Conservation (phyloP, 2,888 invertebrate species). For the Chironomus tentans region DNA sequence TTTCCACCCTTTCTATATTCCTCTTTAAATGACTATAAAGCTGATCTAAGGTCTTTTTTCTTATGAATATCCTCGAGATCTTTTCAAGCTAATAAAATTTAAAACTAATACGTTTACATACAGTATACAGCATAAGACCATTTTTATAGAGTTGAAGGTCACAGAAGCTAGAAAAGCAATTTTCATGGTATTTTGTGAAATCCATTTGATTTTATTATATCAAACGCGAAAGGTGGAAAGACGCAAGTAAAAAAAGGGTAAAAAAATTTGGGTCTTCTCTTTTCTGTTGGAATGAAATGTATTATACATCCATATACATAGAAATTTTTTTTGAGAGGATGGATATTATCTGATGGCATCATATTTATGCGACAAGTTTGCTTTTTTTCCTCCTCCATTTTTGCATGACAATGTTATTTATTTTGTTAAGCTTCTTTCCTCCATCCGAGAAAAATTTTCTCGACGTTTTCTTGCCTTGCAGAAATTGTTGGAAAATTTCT, state of each 20-base stretch:
- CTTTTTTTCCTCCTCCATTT: background rate
- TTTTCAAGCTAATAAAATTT: too few species aligned
- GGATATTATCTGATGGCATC: slow-evolving; percentile 19
- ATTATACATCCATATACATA: too few species aligned
- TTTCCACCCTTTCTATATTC: too few species aligned
- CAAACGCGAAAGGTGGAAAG: background rate
- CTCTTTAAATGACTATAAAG: too few species aligned
- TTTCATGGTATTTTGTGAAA: background rate
- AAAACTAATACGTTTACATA: too few species aligned
- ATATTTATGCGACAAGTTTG: slow-evolving; percentile 14
- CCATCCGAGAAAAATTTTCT: background rate
- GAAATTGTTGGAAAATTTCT: too few species aligned
- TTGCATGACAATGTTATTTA: slow-evolving; percentile 25
- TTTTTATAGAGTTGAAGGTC: background rate
- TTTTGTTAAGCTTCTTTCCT: slow-evolving; percentile 2
- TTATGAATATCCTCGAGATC: too few species aligned
- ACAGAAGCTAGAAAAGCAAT: background rate
- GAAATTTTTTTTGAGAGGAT: background rate
- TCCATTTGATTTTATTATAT: slow-evolving; percentile 16
- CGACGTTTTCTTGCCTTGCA: too few species aligned
- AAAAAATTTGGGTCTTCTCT: background rate
- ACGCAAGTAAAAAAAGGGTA: background rate
- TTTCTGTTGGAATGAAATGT: background rate
- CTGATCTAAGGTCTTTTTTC: too few species aligned
- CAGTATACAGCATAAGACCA: background rate